These are phyloP conservation scores for Cryptus armator DNA, from an alignment of 2,888 invertebrate species.

Conservation along the genomic window DNA sequence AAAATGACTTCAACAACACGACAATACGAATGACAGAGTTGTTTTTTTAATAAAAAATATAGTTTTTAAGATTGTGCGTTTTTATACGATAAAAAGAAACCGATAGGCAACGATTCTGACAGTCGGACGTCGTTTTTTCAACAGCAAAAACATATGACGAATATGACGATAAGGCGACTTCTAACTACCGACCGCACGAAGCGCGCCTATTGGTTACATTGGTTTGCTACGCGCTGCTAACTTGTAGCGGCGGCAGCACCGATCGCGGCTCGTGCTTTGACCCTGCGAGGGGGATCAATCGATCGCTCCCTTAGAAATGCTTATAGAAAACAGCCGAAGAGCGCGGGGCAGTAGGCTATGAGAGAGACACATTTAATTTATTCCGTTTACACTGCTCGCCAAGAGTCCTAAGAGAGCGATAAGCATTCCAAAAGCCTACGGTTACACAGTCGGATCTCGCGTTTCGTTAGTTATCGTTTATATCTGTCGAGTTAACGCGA, in stretches of 20 bases:
- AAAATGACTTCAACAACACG: constrained; percentile 21
- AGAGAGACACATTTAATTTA: not conserved
- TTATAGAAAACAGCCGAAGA: not conserved
- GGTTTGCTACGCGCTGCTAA: not conserved
- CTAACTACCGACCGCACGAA: constrained; percentile 12
- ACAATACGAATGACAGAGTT: constrained; percentile 1
- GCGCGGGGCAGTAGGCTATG: not conserved
- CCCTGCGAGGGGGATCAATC: not conserved
- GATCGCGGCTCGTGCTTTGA: not conserved
- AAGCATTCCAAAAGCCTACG: constrained; percentile 7
- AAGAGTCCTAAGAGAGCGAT: not conserved
- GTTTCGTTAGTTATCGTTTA: constrained; percentile 4
- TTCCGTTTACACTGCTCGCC: constrained; percentile 6
- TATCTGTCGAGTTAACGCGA: not conserved
- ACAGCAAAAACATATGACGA: constrained; percentile 66
- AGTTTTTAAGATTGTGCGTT: constrained; percentile 43
- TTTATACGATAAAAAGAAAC: constrained; percentile 39
- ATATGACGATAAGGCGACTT: constrained; percentile 66
- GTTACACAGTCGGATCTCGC: not conserved
- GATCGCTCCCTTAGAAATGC: constrained; percentile 42
- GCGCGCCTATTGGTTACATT: constrained; percentile 11
- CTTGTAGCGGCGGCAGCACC: not conserved
- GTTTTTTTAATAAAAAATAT: constrained; percentile 30
- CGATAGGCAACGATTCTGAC: constrained; percentile 65
- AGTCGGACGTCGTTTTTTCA: constrained; percentile 58